These are phyloP conservation scores for Meloidogyne chitwoodi DNA, from an alignment of 1,140 invertebrate species.

Conservation along the genomic window DNA sequence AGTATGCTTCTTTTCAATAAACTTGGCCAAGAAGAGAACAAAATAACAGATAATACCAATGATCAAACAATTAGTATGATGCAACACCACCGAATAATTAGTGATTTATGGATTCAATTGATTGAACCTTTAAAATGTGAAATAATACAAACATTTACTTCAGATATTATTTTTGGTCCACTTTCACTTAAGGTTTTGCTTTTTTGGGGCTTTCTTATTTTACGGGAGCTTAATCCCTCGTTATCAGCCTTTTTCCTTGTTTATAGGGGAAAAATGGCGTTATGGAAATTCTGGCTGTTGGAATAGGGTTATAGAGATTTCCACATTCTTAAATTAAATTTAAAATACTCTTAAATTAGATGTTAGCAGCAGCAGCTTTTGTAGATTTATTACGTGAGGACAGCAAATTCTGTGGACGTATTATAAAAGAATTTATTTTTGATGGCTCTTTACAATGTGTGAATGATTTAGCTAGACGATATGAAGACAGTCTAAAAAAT, in stretches of 20 bases:
- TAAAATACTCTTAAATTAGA: neutral
- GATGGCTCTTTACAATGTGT: constrained; percentile 24
- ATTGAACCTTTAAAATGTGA: constrained; percentile 20
- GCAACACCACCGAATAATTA: neutral
- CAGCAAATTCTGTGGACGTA: neutral
- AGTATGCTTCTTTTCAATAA: neutral
- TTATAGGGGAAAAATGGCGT: too few relatives aligned
- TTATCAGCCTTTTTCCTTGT: too few relatives aligned
- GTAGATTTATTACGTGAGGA: constrained; percentile 26
- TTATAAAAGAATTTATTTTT: constrained; percentile 21
- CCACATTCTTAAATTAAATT: neutral
- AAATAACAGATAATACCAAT: neutral
- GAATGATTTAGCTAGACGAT: constrained; percentile 1
- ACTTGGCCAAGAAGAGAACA: neutral
- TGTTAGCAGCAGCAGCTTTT: constrained; percentile 22
- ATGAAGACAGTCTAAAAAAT: neutral
- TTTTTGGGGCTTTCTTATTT: neutral
- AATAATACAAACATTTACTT: constrained; percentile 24
- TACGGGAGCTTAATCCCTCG: too few relatives aligned
- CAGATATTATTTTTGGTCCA: constrained; percentile 34
- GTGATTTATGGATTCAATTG: constrained; percentile 16
- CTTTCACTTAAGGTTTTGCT: constrained; percentile 23
- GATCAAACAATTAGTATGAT: constrained; percentile 18
- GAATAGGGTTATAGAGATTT: neutral
- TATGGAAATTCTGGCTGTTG: neutral